phyloP scores from a whole-genome alignment of 1,140 invertebrate genomes.

The Lepidurus couesii region DNA sequence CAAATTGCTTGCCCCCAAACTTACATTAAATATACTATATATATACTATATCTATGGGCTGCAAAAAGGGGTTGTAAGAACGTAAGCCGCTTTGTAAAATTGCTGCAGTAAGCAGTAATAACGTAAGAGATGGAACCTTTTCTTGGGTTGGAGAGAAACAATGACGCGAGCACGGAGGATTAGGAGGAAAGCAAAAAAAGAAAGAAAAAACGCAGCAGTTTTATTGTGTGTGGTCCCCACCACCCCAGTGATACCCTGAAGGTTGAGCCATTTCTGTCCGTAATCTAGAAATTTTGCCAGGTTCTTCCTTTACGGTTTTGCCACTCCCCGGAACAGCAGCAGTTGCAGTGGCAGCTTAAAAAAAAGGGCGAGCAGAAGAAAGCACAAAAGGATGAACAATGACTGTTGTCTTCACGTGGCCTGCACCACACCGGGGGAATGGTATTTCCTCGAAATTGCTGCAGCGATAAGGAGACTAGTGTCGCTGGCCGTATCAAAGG shows the following conservation, averaged over 20 bases:
- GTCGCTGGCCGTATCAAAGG: neutral
- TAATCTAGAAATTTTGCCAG: neutral
- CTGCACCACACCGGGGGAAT: too few relatives aligned
- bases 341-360: neutral
- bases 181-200: neutral
- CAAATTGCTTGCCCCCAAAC: too few relatives aligned
- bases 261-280: neutral
- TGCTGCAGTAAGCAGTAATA: constrained; percentile 19
- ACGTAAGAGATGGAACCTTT: neutral
- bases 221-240: neutral
- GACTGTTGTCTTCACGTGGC: neutral
- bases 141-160: neutral
- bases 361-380: neutral
- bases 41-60: too few relatives aligned
- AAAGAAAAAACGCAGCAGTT: neutral
- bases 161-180: constrained; percentile 1
- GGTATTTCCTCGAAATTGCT: constrained; percentile 1
- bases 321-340: neutral
- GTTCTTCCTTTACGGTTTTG: neutral
- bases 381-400: neutral
- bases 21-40: too few relatives aligned
- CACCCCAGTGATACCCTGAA: neutral
- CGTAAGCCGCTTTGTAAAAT: constrained; percentile 5
- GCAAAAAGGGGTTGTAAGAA: neutral
- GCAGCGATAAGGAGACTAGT: neutral